Evolutionary conservation across 2,888 invertebrate species (phyloP), one percentile per base, ranked within the genome.

Genomic region (Rhagium mordax): DNA sequence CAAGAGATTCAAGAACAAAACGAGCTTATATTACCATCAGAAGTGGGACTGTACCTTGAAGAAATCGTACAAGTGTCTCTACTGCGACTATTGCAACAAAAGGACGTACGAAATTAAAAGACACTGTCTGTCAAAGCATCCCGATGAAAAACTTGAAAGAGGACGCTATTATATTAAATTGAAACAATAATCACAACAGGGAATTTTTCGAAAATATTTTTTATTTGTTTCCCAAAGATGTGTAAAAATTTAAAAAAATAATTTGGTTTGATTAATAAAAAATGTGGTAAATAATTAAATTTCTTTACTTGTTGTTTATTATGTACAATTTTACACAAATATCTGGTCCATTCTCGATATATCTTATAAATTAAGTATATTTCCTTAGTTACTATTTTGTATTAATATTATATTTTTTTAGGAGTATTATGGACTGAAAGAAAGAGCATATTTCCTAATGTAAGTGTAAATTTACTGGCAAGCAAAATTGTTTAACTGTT

Each of bases 11-110:
- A 69, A 61, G 51, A 69, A 24, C 51, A 60, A 69, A 16, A 24
- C n/a, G 1, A 48, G 60, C n/a, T 24, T 51, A 2, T 13, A 4
- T 1, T 69, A 60, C n/a, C 69, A 69, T 49, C 48, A 24, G 13
- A 69, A 61, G 6, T 21, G 51, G 6, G 69, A 69, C 10, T 69
- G 69, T 49, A 69, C 51, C 10, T 61, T 48, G 21, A 53, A 69
- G 24, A 69, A 69, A 33, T 60, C 51, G 4, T 69, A 33, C 16
- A 69, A 69, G 41, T 69, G 69, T 10, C 16, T 49, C 2, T 60
- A 33, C n/a, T 69, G 69, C 51, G 21, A 69, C 13, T 51, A 48
- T 51, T 69, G 51, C 29, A 69, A 33, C 24, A 69, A 69, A 53
- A 16, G 69, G 0, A 20, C 60, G 0, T 69, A 69, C 48, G 69